Percentiles rank a stretch among this genome's conserved stretches.
phyloP scores from a whole-genome alignment of 1,140 invertebrate genomes.

The Bombus confusus region DNA sequence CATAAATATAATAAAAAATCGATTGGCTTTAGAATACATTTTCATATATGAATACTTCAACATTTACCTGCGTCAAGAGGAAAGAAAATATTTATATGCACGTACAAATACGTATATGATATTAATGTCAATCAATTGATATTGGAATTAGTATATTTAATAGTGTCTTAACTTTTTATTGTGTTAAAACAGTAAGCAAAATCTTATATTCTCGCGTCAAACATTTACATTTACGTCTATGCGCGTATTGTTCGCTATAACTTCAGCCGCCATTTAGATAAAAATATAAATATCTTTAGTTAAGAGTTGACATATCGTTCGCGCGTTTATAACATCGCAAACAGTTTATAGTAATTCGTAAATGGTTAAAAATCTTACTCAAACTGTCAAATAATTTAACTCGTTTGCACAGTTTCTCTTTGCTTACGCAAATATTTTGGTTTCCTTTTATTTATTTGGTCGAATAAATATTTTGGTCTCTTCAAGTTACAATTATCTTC shows the following conservation, averaged over 20 bases:
- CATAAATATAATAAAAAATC: not conserved
- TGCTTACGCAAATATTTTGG: not conserved
- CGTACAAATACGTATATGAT: not conserved
- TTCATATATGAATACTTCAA: not conserved
- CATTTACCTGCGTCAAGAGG: not conserved
- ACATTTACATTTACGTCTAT: not conserved
- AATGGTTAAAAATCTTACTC: not conserved
- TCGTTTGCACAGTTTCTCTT: not conserved
- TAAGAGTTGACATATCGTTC: too few species aligned
- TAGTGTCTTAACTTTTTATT: not conserved
- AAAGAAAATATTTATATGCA: not conserved
- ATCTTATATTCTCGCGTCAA: not conserved
- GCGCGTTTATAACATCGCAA: not conserved
- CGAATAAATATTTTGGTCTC: not conserved
- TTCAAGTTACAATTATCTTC: not conserved
- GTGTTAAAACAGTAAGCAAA: not conserved
- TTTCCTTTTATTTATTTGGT: not conserved
- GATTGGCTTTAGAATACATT: not conserved
- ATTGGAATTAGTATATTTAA: not conserved
- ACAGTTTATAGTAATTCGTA: not conserved
- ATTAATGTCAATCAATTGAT: not conserved
- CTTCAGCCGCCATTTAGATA: too few species aligned
- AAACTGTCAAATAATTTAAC: not conserved
- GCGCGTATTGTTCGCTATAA: not conserved
- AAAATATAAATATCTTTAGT: too few species aligned